A percentile compares a stretch with the other conserved stretches of the same genome.
phyloP scores from a whole-genome alignment of 2,113 vertebrate genomes.

The Oxyruncus cristatus region DNA sequence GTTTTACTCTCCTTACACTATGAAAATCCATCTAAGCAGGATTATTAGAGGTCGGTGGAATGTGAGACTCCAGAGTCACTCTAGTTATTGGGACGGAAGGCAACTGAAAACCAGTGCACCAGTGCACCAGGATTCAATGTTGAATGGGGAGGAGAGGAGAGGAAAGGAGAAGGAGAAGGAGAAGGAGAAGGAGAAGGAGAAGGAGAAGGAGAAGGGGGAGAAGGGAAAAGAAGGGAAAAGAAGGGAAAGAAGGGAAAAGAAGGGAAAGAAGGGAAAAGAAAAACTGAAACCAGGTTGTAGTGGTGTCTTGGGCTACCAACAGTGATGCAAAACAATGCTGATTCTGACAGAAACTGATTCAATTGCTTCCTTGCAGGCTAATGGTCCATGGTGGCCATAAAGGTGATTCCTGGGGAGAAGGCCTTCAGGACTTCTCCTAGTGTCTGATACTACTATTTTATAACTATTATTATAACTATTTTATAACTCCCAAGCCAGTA shows the following conservation, averaged over 20 bases:
- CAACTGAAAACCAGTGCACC: neutral
- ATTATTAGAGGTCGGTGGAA: neutral
- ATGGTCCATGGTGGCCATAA: accelerated
- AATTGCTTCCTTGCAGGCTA: neutral
- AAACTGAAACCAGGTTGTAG: neutral
- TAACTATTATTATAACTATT: neutral
- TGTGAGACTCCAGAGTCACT: neutral
- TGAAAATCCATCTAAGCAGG: neutral
- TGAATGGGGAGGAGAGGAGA: too few species aligned
- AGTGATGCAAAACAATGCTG: neutral
- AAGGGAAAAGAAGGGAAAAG: neutral
- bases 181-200: too few species aligned
- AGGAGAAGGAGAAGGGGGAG: too few species aligned
- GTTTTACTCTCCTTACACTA: neutral
- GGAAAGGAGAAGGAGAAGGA: too few species aligned
- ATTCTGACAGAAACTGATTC: neutral
- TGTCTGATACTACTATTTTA: neutral
- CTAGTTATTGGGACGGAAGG: neutral
- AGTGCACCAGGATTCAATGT: neutral
- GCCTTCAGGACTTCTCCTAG: neutral
- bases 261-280: neutral
- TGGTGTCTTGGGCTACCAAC: neutral
- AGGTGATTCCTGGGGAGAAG: neutral
- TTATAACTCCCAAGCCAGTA: neutral
- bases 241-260: too few species aligned